Evolutionary conservation across 2,888 invertebrate genomes (phyloP).

Genomic region (Chrysolina haemoptera): DNA sequence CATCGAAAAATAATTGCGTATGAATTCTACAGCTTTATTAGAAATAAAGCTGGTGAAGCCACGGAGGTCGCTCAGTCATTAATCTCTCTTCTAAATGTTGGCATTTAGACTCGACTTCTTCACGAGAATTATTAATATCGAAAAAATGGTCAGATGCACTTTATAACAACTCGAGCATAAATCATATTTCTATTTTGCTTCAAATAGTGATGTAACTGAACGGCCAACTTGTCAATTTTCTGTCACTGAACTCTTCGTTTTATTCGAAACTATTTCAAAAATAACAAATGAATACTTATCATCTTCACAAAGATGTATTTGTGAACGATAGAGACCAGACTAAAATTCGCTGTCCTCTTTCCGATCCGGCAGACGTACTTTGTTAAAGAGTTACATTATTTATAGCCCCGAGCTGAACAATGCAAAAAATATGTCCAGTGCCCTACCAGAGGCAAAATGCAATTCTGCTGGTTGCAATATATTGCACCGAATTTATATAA

Average conservation of each 20-base stretch:
- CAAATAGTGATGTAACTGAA: not conserved
- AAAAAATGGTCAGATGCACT: too few relatives aligned
- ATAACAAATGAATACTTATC: slow-evolving; percentile 35
- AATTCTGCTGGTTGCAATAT: slow-evolving; percentile 63
- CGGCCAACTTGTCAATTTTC: not conserved
- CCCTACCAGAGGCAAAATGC: slow-evolving; percentile 67
- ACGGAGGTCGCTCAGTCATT: too few relatives aligned
- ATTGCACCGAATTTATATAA: slow-evolving; percentile 64
- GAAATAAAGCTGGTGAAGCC: too few relatives aligned
- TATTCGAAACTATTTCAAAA: slow-evolving; percentile 33
- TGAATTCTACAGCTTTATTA: too few relatives aligned
- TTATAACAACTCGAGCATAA: not conserved
- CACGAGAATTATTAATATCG: too few relatives aligned
- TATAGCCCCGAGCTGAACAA: slow-evolving; percentile 66
- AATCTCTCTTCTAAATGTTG: too few relatives aligned
- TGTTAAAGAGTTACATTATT: slow-evolving; percentile 69
- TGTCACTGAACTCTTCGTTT: not conserved
- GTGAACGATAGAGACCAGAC: slow-evolving; percentile 51
- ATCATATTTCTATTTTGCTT: not conserved
- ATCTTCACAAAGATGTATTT: slow-evolving; percentile 23
- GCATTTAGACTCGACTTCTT: too few relatives aligned
- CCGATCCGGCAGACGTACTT: slow-evolving; percentile 63
- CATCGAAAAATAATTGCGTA: too few relatives aligned
- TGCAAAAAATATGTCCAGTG: slow-evolving; percentile 68
- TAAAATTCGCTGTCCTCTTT: slow-evolving; percentile 49